Conservation (phyloP, 2,797 vertebrate species). For the Gymnodraco acuticeps region DNA sequence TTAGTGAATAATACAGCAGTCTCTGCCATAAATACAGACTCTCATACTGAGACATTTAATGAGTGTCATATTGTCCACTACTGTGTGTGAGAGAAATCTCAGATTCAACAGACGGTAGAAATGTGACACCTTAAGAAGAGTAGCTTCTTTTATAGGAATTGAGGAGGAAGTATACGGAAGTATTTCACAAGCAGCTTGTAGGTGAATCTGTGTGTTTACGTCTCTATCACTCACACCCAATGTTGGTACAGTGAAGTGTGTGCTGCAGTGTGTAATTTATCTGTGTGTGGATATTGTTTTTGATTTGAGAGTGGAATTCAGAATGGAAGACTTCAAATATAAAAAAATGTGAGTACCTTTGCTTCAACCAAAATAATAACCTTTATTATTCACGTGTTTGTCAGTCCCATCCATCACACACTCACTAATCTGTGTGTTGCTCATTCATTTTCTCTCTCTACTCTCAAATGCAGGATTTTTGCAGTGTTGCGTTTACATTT, state of each 20-base stretch:
- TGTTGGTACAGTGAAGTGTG: slow-evolving; percentile 17
- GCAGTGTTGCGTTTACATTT: slow-evolving; percentile 17
- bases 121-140: not conserved
- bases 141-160: not conserved
- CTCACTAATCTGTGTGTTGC: slow-evolving; percentile 23
- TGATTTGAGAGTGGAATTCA: slow-evolving; percentile 18
- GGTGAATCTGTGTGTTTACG: not conserved
- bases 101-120: not conserved
- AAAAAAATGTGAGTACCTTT: slow-evolving; percentile 20
- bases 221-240: not conserved
- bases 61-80: not conserved
- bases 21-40: not conserved
- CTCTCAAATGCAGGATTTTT: slow-evolving; percentile 30
- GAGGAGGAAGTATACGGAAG: not conserved
- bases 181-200: not conserved
- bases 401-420: slow-evolving; percentile 7
- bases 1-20: not conserved
- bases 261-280: slow-evolving; percentile 25
- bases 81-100: not conserved
- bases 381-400: slow-evolving; percentile 29
- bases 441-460: slow-evolving; percentile 45
- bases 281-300: slow-evolving; percentile 30
- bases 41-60: not conserved
- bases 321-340: slow-evolving; percentile 30
- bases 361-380: slow-evolving; percentile 32